Evolutionary conservation across 2,888 invertebrate species (phyloP).

Genomic region (Molorchus minor): DNA sequence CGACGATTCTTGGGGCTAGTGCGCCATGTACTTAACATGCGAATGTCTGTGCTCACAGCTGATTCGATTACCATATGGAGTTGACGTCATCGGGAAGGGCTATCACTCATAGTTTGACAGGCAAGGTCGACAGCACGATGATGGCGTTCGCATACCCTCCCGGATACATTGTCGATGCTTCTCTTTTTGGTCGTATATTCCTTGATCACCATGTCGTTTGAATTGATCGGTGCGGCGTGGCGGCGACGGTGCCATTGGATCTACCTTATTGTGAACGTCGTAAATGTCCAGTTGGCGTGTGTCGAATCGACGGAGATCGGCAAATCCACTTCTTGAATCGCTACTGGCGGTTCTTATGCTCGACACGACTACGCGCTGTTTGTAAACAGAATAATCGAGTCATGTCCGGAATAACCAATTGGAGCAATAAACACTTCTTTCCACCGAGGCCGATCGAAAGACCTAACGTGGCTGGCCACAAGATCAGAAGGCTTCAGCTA

Average conservation of each 20-base stretch:
- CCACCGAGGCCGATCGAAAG: slow-evolving; percentile 14
- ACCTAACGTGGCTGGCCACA: slow-evolving; percentile 10
- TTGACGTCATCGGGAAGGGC: slow-evolving; percentile 47
- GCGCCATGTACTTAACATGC: slow-evolving; percentile 13
- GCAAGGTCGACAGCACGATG: slow-evolving; percentile 42
- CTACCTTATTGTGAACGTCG: slow-evolving; percentile 39
- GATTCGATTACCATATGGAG: slow-evolving; percentile 50
- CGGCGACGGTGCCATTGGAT: slow-evolving; percentile 28
- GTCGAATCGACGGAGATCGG: slow-evolving; percentile 39
- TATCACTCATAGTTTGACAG: slow-evolving; percentile 50
- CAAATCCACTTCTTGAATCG: slow-evolving; percentile 36
- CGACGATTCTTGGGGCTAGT: neutral
- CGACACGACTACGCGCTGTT: slow-evolving; percentile 57
- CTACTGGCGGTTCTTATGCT: slow-evolving; percentile 53
- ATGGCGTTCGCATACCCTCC: slow-evolving; percentile 24
- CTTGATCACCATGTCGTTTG: slow-evolving; percentile 34
- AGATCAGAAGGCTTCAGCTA: neutral
- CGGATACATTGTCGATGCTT: slow-evolving; percentile 31
- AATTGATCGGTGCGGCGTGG: no score
- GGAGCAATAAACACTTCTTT: slow-evolving; percentile 36
- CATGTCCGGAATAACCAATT: slow-evolving; percentile 59
- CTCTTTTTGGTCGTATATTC: slow-evolving; percentile 30
- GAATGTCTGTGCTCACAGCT: slow-evolving; percentile 33
- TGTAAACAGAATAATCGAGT: slow-evolving; percentile 61
- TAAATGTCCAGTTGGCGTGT: slow-evolving; percentile 46